phyloP scores from a whole-genome alignment of 2,888 invertebrate species.

The Graphium colonna region DNA sequence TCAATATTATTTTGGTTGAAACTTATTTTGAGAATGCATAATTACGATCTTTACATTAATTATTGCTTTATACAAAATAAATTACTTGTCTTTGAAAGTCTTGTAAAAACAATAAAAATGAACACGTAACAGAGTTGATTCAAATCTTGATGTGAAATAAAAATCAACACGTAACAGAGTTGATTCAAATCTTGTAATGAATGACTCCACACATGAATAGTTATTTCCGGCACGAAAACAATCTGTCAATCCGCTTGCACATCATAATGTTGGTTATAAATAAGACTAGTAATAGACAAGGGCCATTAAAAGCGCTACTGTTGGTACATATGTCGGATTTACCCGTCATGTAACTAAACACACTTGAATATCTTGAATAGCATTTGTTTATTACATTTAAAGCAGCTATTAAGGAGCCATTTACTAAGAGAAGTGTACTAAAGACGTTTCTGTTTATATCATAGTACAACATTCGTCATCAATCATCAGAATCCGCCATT shows the following conservation, averaged over 20 bases:
- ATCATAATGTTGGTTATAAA: background rate
- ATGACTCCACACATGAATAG: background rate
- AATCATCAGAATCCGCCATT: too few relatives aligned
- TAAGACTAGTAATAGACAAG: background rate
- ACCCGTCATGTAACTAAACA: too few relatives aligned
- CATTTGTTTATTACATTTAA: too few relatives aligned
- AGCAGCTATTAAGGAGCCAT: too few relatives aligned
- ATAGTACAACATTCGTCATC: too few relatives aligned
- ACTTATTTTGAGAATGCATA: too few relatives aligned
- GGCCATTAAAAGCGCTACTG: background rate
- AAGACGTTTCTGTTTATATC: too few relatives aligned
- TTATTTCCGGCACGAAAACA: background rate
- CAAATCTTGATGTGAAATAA: background rate
- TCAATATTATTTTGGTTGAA: too few relatives aligned
- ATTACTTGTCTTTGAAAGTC: background rate
- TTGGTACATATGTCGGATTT: constrained; percentile 2
- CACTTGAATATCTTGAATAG: too few relatives aligned
- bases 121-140: too few relatives aligned
- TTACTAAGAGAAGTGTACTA: too few relatives aligned
- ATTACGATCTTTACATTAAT: background rate
- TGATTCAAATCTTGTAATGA: background rate
- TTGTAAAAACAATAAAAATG: background rate
- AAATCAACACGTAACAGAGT: too few relatives aligned
- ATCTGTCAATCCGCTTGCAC: background rate
- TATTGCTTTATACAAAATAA: background rate